Evolutionary conservation across 2,888 invertebrate genomes (phyloP).

Genomic region (Gryllus longicercus): DNA sequence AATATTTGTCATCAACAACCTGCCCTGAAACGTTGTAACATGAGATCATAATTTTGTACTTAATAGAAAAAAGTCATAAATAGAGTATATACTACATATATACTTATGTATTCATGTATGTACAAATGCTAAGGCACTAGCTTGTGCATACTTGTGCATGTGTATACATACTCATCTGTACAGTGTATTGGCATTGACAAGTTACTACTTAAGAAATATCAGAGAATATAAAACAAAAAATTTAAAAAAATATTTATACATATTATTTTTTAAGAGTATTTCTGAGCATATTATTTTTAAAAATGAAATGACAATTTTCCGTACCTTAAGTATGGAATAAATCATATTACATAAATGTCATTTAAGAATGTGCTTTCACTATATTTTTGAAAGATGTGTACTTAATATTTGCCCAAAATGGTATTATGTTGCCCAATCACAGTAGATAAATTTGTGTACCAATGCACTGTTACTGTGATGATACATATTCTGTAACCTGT

Average conservation of each 20-base stretch:
- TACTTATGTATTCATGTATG: too few species aligned
- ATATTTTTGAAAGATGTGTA: constrained; percentile 1
- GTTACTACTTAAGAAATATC: neutral
- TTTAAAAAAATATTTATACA: neutral
- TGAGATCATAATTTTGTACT: too few species aligned
- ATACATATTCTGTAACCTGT: constrained; percentile 1
- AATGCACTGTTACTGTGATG: constrained; percentile 17
- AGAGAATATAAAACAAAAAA: neutral
- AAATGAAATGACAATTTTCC: neutral
- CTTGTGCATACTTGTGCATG: too few species aligned
- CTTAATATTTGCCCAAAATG: neutral
- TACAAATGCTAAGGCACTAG: too few species aligned
- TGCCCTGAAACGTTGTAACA: too few species aligned
- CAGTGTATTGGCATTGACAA: too few species aligned
- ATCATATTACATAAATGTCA: neutral
- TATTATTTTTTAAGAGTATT: neutral
- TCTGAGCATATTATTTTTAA: neutral
- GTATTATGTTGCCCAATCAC: neutral
- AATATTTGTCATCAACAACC: too few species aligned
- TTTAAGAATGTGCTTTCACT: neutral
- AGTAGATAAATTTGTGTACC: neutral
- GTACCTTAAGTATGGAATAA: neutral
- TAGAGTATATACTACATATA: too few species aligned
- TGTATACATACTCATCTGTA: too few species aligned
- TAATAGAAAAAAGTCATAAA: too few species aligned